Evolutionary conservation across 1,140 invertebrate species (phyloP), one percentile per base, ranked within the genome.

Genomic region (Brachystomella parvula): DNA sequence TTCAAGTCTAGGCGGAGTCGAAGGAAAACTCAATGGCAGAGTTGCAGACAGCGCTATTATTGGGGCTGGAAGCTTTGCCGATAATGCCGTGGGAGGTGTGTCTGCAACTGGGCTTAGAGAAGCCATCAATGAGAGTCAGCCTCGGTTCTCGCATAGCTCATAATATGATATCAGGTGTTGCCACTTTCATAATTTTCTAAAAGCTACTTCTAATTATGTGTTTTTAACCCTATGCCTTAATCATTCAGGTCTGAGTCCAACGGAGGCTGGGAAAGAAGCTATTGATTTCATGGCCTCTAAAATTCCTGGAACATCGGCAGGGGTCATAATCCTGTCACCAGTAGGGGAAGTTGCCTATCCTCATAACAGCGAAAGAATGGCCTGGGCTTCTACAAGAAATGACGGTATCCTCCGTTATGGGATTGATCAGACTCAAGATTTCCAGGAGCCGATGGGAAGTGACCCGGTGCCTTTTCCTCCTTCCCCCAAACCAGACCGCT

Each of bases 61-160:
- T 59, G 87, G 87, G 47, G 82, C 82, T 73, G 87, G 88, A 26
- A 88, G 85, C 17, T 89, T 87, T 77, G 85, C 85, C 57, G 86
- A 89, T 74, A 83, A 88, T 77, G 71, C 76, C 26, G 74, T 83
- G 49, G 88, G 86, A 1, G 86, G 85, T 15, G 85, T 89, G 9
- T 89, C 88, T 0, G 84, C 84, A 2, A 90, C 89, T 31, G 88
- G 88, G 12, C 84, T 88, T 77, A 88, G 89, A 17, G 88, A 90
- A 78, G 82, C 85, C 15, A 88, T 90, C 47, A n/a, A 80, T 87
- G 53, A 85, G 84, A 75, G 84, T 83, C 64, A 89, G 88, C 77
- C 78, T 92, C 9, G 87, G 89, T n/a, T 84, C 86, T 70, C 80
- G 82, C 53, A 87, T 91, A 53, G 78, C 86, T 17, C 78, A 82